Evolutionary conservation across 2,113 vertebrate species (phyloP), one percentile per base, ranked within the genome.

Genomic region (Leptosomus discolor): DNA sequence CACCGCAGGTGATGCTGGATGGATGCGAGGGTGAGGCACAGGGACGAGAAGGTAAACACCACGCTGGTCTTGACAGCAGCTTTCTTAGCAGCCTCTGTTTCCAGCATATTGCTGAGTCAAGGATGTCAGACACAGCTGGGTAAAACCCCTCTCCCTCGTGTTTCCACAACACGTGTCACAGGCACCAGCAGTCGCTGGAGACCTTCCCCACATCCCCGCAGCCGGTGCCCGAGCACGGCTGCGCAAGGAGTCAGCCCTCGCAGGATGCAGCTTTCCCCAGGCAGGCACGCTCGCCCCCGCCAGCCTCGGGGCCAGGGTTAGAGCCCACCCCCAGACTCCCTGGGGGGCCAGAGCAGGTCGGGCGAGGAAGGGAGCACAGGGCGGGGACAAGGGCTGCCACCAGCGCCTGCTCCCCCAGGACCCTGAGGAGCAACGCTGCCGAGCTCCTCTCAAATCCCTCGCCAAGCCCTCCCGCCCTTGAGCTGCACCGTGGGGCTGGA

Each of bases 131-230:
- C 9, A 13, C 51, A 3, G 2, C 32, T 51, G 57, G 69, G 34
- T 41, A 29, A 68, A 57, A 21, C 6, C 45, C 13, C 19, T 0
- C 37, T 30, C 54, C 36, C 17, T 19, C 0, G 0, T 1, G 2
- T 23, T 54, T 9, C 91, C 70, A 73, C 46, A 24, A 67, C 37
- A 2, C 1, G 10, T 39, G 1, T 2, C 12, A 6, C 12, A 30
- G 48, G 48, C 30, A 26, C 60, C 53, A 63, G 73, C 67, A 57
- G 32, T 30, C 0, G 3, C 65, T 57, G 75, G 67, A 83, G 43
- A 64, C 45, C 19, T 20, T 67, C 48, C n/a, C 41, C 67, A 41
- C 5, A 0, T 8, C 27, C 75, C 56, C 32, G 6, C 0, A 3
- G 58, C 5, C 85, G 5, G 30, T 9, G 21, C 41, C 34, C 0